A percentile compares a stretch with the other conserved stretches of the same genome.
Conservation (phyloP, 1,140 invertebrate genomes). For the Drosophila parabipectinata region DNA sequence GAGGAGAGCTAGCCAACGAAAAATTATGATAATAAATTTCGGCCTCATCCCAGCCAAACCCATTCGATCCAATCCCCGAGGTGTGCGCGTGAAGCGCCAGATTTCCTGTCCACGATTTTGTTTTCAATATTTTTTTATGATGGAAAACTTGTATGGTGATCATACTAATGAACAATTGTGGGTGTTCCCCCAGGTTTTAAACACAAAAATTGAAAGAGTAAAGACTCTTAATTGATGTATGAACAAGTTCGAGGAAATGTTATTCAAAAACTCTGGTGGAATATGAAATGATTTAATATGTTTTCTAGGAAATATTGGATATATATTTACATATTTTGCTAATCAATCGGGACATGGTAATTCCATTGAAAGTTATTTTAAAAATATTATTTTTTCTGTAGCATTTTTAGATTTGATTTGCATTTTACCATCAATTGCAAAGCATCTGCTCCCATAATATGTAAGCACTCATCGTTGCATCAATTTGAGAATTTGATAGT, state of each 20-base stretch:
- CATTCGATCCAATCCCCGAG: conserved; percentile 16
- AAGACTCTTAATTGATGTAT: background rate
- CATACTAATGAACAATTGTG: conserved; percentile 55
- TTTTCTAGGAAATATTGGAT: background rate
- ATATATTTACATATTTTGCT: too few species aligned
- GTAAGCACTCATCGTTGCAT: conserved; percentile 35
- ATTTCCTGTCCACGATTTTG: conserved; percentile 63
- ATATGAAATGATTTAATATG: background rate
- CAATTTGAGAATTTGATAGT: conserved; percentile 58
- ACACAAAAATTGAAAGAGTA: background rate
- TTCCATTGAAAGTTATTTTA: too few species aligned
- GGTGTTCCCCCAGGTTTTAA: conserved; percentile 13
- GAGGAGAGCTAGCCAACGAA: conserved; percentile 18
- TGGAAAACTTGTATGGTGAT: conserved; percentile 35
- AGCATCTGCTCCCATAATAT: background rate
- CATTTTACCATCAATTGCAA: background rate
- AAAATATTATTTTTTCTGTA: too few species aligned
- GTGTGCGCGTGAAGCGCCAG: conserved; percentile 67
- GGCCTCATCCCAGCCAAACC: conserved; percentile 23
- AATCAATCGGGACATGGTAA: too few species aligned
- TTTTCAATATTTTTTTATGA: conserved; percentile 57
- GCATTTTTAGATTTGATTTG: too few species aligned
- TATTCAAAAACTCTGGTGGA: background rate
- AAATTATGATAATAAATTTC: conserved; percentile 40
- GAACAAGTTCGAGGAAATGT: background rate